Base-by-base conservation (phyloP, 2,888 invertebrate genomes). In the Hirtodrosophila cameraria region DNA sequence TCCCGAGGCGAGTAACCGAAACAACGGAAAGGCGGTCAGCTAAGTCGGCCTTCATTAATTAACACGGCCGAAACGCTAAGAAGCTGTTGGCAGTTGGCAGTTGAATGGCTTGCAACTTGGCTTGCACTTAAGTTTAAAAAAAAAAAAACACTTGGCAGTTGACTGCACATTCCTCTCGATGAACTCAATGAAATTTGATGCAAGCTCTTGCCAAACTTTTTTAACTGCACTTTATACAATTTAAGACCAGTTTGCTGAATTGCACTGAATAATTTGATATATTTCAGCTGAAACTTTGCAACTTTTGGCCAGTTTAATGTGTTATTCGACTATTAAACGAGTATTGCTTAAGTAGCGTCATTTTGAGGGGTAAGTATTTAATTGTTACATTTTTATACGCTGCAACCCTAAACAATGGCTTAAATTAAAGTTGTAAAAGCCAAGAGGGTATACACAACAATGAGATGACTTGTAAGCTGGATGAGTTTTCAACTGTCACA, bases 21-120 rank as follows among this genome's bases (percentile, higher is more conserved):
- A 72, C 79, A 78, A 38, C 57, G 65, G 55, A 70, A 74, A 64
- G 80, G 68, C 77, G 75, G 78, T 60, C 53, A 75, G 62, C 68
- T 58, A 42, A 52, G 57, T 61, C 72, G 42, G 58, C 63, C 52
- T 77, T 72, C 84, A 81, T 77, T 84, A 84, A 75, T 81, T 69
- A 63, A 63, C 68, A 63, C 65, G 38, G 30, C 39, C 8, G 23
- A 2, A 23, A 23, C 5, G 23, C 23, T 23, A 18, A 8, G 25
- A 12, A 16, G 49, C 49, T 42, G 58, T 59, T 16, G 9, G 28
- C 23, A 60, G 30, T 38, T 60, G 31, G 41, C 23, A 42, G 49
- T 33, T 27, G 36, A 62, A 27, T 54, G 54, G 54, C 9, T 8
- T 35, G 57, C 57, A 45, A 45, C 41, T 62, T 57, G 33, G 48